A percentile compares a stretch with the other conserved stretches of the same genome.
phyloP scores from a whole-genome alignment of 35 echinoderm and acorn worm species.

The Hemicentrotus pulcherrimus region DNA sequence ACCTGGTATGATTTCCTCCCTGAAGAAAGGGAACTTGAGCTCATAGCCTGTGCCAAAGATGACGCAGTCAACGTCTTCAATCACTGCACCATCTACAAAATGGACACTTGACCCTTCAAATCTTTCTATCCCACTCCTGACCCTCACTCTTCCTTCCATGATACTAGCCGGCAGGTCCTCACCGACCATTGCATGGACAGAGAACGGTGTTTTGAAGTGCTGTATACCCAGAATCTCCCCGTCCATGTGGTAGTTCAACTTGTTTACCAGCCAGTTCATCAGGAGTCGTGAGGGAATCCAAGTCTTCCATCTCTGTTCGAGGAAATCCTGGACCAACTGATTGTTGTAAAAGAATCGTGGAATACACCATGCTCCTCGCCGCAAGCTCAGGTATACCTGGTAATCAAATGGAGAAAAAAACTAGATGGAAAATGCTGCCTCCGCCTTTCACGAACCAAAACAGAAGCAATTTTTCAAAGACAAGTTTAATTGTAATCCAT shows the following conservation, averaged over 20 bases:
- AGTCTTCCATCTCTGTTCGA: background rate
- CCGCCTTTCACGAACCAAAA: no score
- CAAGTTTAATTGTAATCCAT: no score
- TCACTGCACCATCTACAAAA: slow-evolving; percentile 55
- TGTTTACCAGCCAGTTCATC: background rate
- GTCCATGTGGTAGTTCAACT: slow-evolving; percentile 36
- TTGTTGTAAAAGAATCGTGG: slow-evolving; percentile 17
- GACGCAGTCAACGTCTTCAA: slow-evolving; percentile 56
- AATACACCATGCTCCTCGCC: slow-evolving; percentile 50
- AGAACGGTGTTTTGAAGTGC: background rate
- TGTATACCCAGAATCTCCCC: slow-evolving; percentile 46
- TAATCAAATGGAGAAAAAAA: background rate
- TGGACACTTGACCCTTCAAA: slow-evolving; percentile 48
- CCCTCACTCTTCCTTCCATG: slow-evolving; percentile 47
- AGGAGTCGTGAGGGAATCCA: background rate
- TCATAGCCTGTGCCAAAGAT: slow-evolving; percentile 74
- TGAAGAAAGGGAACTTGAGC: slow-evolving; percentile 61
- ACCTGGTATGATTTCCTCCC: slow-evolving; percentile 55
- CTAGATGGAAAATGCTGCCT: no score
- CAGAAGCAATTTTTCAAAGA: no score
- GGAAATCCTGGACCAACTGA: background rate
- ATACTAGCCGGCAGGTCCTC: slow-evolving; percentile 55
- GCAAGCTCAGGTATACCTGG: slow-evolving; percentile 65
- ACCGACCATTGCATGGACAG: slow-evolving; percentile 52
- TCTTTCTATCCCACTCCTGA: slow-evolving; percentile 41